Base-by-base conservation (phyloP, 2,797 vertebrate genomes). In the Sternarchorhynchus goeldii region DNA sequence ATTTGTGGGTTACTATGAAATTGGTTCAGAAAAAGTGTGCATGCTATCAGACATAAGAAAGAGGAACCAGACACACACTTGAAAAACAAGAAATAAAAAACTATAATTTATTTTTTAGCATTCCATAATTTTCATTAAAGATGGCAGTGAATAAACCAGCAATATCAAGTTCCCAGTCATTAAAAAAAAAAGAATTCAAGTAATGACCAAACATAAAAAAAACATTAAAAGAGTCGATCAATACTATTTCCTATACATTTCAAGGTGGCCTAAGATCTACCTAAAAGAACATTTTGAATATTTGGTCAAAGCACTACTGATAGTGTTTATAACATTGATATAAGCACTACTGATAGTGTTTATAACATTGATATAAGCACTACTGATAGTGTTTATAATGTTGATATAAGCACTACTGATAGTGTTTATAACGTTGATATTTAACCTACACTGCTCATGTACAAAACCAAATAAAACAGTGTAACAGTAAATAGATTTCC, bases 31-130 rank as follows among this genome's bases (percentile, higher is more conserved):
- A 36, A 50, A 0, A 65, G 3, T 41, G 1, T 6, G 21, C 14
- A 21, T 20, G 0, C 10, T 63, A 20, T 25, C 25, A 1, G 1
- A 2, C 31, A 59, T 1, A 59, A 56, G 18, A 62, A 14, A 57
- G 10, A 32, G 12, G 25, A 53, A 29, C 25, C 25, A 78, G 20
- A 89, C 78, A 91, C 85, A 92, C 29, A 59, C 74, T 66, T 81
- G 68, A 81, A 81, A 81, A 84, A 91, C 91, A 92, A 95, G 94
- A 93, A 95, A 94, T 96, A 96, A 92, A 96, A 98, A 97, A 97
- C 95, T 96, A 96, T 96, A 91, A 93, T 98, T 98, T 97, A 97
- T 95, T 97, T 93, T 95, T 93, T 94, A 93, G 92, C 95, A 92
- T 95, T 96, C 95, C 91, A 95, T 92, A 91, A 93, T 93, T 95